Conservation (phyloP, 1,140 invertebrate species). For the Nasonia vitripennis region DNA sequence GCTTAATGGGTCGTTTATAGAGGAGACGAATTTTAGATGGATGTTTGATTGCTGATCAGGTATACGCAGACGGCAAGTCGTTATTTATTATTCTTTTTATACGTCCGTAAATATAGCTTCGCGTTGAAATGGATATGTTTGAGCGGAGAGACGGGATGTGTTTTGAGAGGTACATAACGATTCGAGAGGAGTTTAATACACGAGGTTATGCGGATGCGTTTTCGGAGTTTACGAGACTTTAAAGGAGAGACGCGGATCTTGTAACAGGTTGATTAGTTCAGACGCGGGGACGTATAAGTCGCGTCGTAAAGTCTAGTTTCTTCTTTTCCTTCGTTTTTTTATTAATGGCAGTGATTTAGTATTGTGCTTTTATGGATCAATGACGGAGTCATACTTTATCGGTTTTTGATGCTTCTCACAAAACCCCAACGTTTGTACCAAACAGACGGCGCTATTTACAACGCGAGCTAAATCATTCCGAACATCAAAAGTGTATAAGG, state of each 20-base stretch:
- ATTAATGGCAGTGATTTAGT: background rate
- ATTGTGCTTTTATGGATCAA: background rate
- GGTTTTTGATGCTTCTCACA: background rate
- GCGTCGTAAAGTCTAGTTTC: background rate
- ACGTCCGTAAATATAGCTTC: background rate
- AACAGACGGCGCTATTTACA: too few species aligned
- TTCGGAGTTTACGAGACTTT: conserved; percentile 19
- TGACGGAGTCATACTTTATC: background rate
- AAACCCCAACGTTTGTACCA: background rate
- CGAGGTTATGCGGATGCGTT: background rate
- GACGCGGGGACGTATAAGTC: background rate
- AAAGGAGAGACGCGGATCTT: conserved; percentile 6
- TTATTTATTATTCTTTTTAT: background rate
- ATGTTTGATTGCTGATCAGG: background rate
- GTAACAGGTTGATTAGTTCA: background rate
- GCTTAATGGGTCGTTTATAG: background rate
- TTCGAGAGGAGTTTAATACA: background rate
- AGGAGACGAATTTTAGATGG: background rate
- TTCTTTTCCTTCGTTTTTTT: background rate
- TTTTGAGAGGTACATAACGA: background rate
- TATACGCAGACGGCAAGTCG: too few species aligned
- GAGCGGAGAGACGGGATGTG: background rate
- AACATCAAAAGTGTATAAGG: background rate
- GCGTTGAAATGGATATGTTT: background rate
- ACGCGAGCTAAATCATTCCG: background rate